Evolutionary conservation across 2,113 vertebrate genomes (phyloP), one percentile per base, ranked within the genome.

Genomic region (Physeter macrocephalus): DNA sequence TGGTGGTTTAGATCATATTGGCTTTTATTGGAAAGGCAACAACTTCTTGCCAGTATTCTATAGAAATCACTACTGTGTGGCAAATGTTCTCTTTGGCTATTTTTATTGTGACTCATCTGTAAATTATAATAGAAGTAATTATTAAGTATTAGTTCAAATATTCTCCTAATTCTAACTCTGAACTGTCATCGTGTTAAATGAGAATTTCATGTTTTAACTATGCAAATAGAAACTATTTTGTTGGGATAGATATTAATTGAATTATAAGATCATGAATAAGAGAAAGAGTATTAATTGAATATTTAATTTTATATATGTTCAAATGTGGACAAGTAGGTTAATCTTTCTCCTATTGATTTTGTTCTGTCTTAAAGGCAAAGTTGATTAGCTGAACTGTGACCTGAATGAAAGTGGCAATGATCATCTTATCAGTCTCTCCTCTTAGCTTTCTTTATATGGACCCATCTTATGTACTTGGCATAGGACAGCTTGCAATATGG

Each of bases 161-260:
- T 46, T 71, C 94, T 91, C 57, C 46, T 93, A 81, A 90, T 94
- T 88, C 61, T 93, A 71, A 52, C 23, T 78, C 75, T 71, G 21
- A 84, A n/a, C 17, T 52, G 5, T 88, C 87, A 62, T 74, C 21
- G 27, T 93, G 17, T 78, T 78, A 80, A 34, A 43, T 93, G 49
- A 87, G 80, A 92, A 61, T 36, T 87, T 67, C 17, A 41, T 91
- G 77, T 61, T 92, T 86, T 94, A 78, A 90, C 57, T 81, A 34
- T 91, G 14, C 72, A 96, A 95, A 89, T 43, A 67, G 78, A 71
- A 95, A 90, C 39, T 84, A 11, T 90, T 88, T 93, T 46, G 54
- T 93, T 90, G 23, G 25, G 85, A 46, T 69, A 86, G 31, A 72
- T 84, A 52, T 66, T 84, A 74, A 74, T 39, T 93, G 96, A 74